phyloP scores from a whole-genome alignment of 1,140 invertebrate genomes.

The Cotesia typhae region DNA sequence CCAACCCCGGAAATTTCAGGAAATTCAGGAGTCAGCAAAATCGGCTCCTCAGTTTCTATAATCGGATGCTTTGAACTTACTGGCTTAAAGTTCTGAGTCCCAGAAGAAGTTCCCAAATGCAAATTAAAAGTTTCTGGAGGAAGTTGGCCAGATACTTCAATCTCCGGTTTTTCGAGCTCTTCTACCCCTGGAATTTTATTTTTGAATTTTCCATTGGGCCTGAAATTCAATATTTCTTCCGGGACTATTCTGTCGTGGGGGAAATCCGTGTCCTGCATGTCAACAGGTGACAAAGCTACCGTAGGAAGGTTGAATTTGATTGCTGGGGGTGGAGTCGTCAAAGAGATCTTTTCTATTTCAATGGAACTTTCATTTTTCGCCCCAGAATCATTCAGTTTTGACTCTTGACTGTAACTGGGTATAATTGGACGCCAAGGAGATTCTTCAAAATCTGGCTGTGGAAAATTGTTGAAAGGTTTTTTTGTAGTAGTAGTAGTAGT shows the following conservation, averaged over 20 bases:
- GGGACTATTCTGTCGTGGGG: slow-evolving; percentile 56
- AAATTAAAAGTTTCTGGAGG: slow-evolving; percentile 54
- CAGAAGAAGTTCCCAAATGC: slow-evolving; percentile 48
- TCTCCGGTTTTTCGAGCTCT: slow-evolving; percentile 35
- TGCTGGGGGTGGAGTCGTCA: slow-evolving; percentile 1
- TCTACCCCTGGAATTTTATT: slow-evolving; percentile 48
- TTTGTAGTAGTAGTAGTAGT: slow-evolving; percentile 20
- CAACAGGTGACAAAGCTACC: slow-evolving; percentile 48
- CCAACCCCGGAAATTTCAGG: slow-evolving; percentile 50
- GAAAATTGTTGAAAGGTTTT: slow-evolving; percentile 50
- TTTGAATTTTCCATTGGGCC: slow-evolving; percentile 58
- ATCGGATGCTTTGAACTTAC: neutral
- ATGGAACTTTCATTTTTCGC: neutral
- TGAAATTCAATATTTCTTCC: slow-evolving; percentile 51
- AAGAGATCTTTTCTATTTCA: neutral
- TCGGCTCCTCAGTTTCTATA: slow-evolving; percentile 10
- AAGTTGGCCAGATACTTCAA: slow-evolving; percentile 55
- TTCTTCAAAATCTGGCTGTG: slow-evolving; percentile 57
- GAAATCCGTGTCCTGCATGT: slow-evolving; percentile 53
- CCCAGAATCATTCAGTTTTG: neutral
- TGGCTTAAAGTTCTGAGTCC: neutral
- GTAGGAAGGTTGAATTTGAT: slow-evolving; percentile 35
- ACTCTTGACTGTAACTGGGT: slow-evolving; percentile 45
- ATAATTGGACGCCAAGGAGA: slow-evolving; percentile 63
- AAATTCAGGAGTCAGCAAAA: slow-evolving; percentile 26